Conservation (phyloP, 2,888 invertebrate species). For the Operophtera brumata region DNA sequence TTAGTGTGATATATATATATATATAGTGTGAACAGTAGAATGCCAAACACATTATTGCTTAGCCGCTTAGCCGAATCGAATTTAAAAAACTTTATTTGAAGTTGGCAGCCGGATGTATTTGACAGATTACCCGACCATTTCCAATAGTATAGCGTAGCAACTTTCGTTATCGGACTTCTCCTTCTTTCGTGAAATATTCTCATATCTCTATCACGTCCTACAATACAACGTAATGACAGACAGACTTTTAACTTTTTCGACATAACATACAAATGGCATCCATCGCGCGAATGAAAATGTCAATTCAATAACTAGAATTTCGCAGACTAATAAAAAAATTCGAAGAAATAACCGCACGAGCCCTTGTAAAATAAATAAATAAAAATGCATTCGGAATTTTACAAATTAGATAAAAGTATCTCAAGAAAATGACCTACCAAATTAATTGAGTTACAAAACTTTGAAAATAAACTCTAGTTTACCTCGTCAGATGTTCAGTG, state of each 20-base stretch:
- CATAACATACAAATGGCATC: neutral
- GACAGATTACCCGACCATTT: neutral
- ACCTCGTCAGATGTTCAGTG: constrained; percentile 47
- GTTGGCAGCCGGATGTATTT: neutral
- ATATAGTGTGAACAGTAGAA: no score
- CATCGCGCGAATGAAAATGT: neutral
- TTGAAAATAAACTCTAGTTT: constrained; percentile 33
- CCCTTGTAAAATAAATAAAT: neutral
- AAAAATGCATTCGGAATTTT: neutral
- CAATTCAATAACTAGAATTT: neutral
- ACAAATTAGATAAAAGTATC: neutral
- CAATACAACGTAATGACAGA: neutral
- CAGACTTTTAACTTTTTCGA: neutral
- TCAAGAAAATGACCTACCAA: constrained; percentile 6
- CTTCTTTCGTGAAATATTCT: neutral
- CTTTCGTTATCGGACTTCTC: neutral
- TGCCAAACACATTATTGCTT: no score
- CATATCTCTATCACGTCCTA: neutral
- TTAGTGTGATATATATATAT: no score
- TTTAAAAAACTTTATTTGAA: neutral
- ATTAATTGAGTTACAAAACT: constrained; percentile 4
- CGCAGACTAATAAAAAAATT: neutral
- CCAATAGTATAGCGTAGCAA: neutral
- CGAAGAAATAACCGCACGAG: neutral
- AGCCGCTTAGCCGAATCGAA: neutral